phyloP scores from a whole-genome alignment of 2,113 vertebrate species.

The Hassar affinis region DNA sequence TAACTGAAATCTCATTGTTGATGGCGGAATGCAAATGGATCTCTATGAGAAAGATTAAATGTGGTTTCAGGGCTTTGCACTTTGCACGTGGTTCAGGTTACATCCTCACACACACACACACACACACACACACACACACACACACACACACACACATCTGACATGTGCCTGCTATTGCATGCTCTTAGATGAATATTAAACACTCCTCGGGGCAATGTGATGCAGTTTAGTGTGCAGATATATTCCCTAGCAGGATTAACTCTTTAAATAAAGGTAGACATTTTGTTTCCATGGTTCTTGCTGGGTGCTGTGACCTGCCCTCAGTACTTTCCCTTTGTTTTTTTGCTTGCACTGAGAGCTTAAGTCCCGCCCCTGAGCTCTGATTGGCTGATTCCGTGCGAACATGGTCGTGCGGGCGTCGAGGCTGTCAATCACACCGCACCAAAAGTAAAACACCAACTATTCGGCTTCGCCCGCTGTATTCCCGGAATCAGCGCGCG shows the following conservation, averaged over 20 bases:
- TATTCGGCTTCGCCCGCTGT: neutral
- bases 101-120: too few relatives aligned
- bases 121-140: too few relatives aligned
- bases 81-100: neutral
- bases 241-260: neutral
- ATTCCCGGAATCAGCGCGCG: neutral
- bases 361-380: slow-evolving; percentile 57
- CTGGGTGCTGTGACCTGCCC: neutral
- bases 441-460: slow-evolving; percentile 53
- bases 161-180: too few relatives aligned
- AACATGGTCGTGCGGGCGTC: slow-evolving; percentile 55
- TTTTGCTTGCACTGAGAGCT: slow-evolving; percentile 25
- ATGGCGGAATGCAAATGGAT: too few relatives aligned
- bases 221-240: neutral
- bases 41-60: too few relatives aligned
- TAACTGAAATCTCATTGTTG: too few relatives aligned
- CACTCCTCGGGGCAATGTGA: neutral
- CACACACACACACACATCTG: too few relatives aligned
- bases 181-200: neutral
- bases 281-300: neutral
- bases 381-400: slow-evolving; percentile 56
- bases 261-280: too few relatives aligned
- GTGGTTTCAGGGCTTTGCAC: neutral
- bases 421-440: slow-evolving; percentile 63
- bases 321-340: slow-evolving; percentile 38